Evolutionary conservation across 2,888 invertebrate genomes (phyloP).

Genomic region (Stenchaetothrips biformis): DNA sequence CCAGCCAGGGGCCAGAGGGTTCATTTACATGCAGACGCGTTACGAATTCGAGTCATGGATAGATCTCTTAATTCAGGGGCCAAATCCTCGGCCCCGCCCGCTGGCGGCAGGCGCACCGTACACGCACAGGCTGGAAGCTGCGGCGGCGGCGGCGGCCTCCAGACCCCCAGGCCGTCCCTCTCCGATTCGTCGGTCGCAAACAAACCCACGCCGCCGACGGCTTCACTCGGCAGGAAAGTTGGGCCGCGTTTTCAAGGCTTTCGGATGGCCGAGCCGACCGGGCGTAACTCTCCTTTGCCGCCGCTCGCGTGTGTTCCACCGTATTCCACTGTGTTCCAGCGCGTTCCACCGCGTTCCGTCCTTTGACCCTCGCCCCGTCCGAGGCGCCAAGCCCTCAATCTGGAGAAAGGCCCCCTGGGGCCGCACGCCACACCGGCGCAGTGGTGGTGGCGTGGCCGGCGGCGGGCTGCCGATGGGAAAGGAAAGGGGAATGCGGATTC

Average conservation of each 20-base stretch:
- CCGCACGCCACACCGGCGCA: neutral
- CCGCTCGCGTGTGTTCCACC: neutral
- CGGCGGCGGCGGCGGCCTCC: neutral
- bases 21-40: constrained; percentile 14
- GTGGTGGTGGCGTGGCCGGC: neutral
- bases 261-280: no score
- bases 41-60: constrained; percentile 14
- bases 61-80: constrained; percentile 4
- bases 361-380: neutral
- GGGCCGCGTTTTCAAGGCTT: no score
- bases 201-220: no score
- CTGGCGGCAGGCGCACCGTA: neutral
- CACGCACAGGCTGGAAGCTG: neutral
- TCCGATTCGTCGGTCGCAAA: no score
- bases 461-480: neutral
- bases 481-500: neutral
- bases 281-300: neutral
- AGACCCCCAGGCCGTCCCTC: neutral
- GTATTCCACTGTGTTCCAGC: no score
- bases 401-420: constrained; percentile 22
- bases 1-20: neutral
- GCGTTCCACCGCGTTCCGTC: no score
- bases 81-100: neutral
- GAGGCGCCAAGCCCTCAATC: constrained; percentile 4
- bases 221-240: no score